Conservation (phyloP, 2,113 vertebrate genomes). For the Cervus canadensis region DNA sequence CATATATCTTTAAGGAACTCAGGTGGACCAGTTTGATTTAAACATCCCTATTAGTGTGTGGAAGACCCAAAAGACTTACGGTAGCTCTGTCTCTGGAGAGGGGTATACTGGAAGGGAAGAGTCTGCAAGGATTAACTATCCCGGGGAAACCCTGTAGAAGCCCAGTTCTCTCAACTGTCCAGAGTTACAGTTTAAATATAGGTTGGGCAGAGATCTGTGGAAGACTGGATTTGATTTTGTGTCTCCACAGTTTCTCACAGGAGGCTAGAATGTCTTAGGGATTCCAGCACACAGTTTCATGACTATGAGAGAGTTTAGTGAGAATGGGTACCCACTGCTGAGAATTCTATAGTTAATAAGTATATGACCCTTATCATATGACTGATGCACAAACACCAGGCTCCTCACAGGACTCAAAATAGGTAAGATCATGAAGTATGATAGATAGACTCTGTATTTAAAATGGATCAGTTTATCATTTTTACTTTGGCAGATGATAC, state of each 20-base stretch:
- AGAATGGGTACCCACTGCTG: not conserved
- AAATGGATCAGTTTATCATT: not conserved
- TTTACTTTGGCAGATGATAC: not conserved
- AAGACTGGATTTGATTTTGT: not conserved
- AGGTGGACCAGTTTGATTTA: not conserved
- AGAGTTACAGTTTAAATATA: not conserved
- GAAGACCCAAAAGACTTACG: not conserved
- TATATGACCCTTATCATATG: not conserved
- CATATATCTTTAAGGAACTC: not conserved
- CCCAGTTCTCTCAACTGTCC: rapidly evolving
- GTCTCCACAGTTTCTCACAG: not conserved
- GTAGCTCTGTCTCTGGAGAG: not conserved
- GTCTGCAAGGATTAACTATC: not conserved
- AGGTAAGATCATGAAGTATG: not conserved
- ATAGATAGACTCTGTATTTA: not conserved
- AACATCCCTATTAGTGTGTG: not conserved
- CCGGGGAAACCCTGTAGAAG: not conserved
- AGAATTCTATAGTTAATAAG: not conserved
- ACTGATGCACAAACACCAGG: not conserved
- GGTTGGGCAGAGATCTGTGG: not conserved
- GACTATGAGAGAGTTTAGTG: not conserved
- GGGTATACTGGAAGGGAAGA: not conserved
- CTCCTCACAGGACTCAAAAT: not conserved
- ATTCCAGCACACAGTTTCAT: not conserved
- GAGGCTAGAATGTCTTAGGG: not conserved